These are phyloP conservation scores for Valencia hispanica DNA, from an alignment of 2,797 vertebrate genomes.

Conservation along the genomic window DNA sequence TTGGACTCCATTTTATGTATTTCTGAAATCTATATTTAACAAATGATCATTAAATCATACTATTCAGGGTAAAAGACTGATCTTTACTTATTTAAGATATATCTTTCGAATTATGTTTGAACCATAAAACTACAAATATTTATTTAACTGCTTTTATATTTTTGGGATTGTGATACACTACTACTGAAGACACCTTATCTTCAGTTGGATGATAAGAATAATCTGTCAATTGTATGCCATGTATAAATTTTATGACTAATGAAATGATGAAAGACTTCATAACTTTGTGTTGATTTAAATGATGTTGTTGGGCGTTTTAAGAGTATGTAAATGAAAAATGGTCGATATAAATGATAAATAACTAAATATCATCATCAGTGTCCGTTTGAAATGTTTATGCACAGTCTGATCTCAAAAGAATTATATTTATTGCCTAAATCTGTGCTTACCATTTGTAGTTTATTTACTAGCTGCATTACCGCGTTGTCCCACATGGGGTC, in stretches of 20 bases:
- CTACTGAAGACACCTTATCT: background rate
- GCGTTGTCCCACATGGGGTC: slow-evolving; percentile 60
- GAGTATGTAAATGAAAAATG: background rate
- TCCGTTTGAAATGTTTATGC: background rate
- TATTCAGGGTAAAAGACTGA: background rate
- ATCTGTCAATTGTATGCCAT: background rate
- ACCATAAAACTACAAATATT: background rate
- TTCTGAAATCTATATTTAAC: background rate
- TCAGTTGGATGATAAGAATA: background rate
- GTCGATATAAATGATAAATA: background rate
- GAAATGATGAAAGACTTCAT: background rate
- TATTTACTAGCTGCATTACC: background rate
- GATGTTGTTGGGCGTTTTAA: background rate
- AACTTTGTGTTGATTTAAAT: background rate
- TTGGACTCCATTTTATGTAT: background rate
- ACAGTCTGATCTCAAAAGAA: background rate
- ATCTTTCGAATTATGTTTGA: background rate
- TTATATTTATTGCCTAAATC: background rate
- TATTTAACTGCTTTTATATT: background rate
- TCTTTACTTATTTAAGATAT: background rate
- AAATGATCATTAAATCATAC: background rate
- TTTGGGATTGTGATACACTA: background rate
- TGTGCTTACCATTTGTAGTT: background rate
- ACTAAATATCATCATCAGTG: background rate
- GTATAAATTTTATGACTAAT: background rate